Percentiles rank a stretch among this genome's conserved stretches.
Conservation (phyloP, 1,140 invertebrate species). For the Phortica variegata region DNA sequence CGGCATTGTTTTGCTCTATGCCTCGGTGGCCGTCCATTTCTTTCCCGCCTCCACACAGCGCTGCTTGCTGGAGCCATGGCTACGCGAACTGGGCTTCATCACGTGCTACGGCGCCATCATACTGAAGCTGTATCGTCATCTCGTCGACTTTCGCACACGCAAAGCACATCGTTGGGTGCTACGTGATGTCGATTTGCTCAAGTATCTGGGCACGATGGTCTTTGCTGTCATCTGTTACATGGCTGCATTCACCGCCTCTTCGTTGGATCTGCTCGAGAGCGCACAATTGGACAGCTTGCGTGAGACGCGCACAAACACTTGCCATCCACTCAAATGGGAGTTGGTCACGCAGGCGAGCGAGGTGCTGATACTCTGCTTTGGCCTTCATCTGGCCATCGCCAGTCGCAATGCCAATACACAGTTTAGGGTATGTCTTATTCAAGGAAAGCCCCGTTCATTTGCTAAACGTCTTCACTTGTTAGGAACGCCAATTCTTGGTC, state of each 20-base stretch:
- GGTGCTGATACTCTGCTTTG: conserved; percentile 77
- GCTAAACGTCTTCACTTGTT: conserved; percentile 13
- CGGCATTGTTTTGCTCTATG: conserved; percentile 81
- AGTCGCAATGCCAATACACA: conserved; percentile 81
- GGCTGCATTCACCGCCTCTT: conserved; percentile 79
- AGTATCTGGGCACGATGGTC: conserved; percentile 75
- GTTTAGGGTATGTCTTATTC: conserved; percentile 62
- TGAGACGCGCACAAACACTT: conserved; percentile 64
- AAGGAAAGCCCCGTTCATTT: too few relatives aligned
- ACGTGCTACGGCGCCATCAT: conserved; percentile 88
- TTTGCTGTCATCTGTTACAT: conserved; percentile 80
- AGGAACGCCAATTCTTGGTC: conserved; percentile 78
- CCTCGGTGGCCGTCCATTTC: conserved; percentile 79
- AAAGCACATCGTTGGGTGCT: conserved; percentile 88
- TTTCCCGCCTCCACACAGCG: conserved; percentile 73
- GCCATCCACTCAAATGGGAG: conserved; percentile 84
- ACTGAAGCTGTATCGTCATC: conserved; percentile 83
- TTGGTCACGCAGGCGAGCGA: conserved; percentile 86
- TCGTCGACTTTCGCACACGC: conserved; percentile 78
- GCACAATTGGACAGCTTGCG: conserved; percentile 48
- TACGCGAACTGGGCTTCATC: conserved; percentile 85
- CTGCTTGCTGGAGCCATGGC: conserved; percentile 83
- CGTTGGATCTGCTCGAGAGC: conserved; percentile 62
- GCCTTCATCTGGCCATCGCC: conserved; percentile 79
- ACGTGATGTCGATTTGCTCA: conserved; percentile 78